Conservation (phyloP, 2,113 vertebrate species). For the Pteruthius melanotis region DNA sequence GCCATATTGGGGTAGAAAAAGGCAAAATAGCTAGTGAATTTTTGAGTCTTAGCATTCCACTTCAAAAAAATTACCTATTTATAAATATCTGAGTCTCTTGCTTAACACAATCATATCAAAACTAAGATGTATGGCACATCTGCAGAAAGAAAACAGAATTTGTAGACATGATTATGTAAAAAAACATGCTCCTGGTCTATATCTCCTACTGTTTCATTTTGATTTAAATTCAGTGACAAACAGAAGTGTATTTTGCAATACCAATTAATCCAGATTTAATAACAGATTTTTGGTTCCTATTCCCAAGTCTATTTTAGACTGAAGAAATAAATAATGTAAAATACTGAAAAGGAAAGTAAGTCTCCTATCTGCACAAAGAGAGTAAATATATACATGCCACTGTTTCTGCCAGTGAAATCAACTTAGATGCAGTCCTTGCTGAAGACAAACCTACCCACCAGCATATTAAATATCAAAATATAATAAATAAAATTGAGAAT, state of each 20-base stretch:
- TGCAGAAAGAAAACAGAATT: background rate
- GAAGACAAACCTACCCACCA: background rate
- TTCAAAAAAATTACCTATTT: background rate
- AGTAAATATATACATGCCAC: background rate
- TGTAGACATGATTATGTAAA: background rate
- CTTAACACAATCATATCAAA: background rate
- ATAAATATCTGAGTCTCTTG: background rate
- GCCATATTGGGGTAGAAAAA: background rate
- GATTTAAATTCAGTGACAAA: background rate
- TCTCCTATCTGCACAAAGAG: background rate
- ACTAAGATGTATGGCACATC: accelerated
- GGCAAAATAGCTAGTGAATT: background rate
- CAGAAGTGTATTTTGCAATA: background rate
- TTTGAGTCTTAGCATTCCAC: background rate
- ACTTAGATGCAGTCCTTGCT: background rate
- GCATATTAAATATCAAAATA: background rate
- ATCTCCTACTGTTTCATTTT: background rate
- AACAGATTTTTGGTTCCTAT: background rate
- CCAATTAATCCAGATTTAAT: background rate
- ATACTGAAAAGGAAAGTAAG: background rate
- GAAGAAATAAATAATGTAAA: background rate
- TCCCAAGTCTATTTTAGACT: background rate
- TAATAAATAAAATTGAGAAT: background rate
- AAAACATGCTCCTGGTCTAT: background rate
- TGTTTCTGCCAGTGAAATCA: background rate